Percentiles rank a stretch among this genome's conserved stretches.
phyloP scores from a whole-genome alignment of 2,888 invertebrate genomes.

The Anoplius nigerrimus region DNA sequence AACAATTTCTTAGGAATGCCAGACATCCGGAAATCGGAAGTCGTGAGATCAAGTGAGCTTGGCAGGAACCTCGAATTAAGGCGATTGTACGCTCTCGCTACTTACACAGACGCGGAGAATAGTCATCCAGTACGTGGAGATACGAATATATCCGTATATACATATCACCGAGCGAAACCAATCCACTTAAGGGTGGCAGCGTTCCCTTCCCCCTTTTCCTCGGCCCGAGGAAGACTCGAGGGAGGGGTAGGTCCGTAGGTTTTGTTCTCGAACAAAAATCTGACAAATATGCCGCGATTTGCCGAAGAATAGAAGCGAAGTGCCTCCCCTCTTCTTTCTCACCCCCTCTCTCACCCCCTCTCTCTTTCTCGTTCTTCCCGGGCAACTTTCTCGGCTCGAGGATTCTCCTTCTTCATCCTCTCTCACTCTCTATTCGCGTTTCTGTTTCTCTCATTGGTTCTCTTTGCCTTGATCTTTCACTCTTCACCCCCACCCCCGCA shows the following conservation, averaged over 20 bases:
- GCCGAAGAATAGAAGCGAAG: slow-evolving; percentile 68
- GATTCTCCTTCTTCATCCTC: slow-evolving; percentile 18
- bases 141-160: slow-evolving; percentile 17
- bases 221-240: neutral
- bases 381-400: slow-evolving; percentile 19
- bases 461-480: slow-evolving; percentile 6
- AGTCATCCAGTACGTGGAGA: too few relatives aligned
- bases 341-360: neutral
- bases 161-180: slow-evolving; percentile 62
- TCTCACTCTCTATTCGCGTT: too few relatives aligned
- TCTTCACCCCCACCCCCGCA: slow-evolving; percentile 11
- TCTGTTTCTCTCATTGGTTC: too few relatives aligned
- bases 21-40: slow-evolving; percentile 6
- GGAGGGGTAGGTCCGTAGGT: slow-evolving; percentile 53
- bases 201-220: slow-evolving; percentile 14
- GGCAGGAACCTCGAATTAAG: slow-evolving; percentile 44
- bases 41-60: slow-evolving; percentile 21
- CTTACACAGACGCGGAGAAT: neutral
- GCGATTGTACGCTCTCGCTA: slow-evolving; percentile 21
- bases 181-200: slow-evolving; percentile 69
- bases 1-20: neutral
- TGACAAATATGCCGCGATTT: slow-evolving; percentile 75
- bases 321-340: slow-evolving; percentile 31
- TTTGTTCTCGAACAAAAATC: slow-evolving; percentile 74
- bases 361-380: slow-evolving; percentile 1